Base-by-base conservation (phyloP, 2,113 vertebrate genomes). In the Aegithalos caudatus region DNA sequence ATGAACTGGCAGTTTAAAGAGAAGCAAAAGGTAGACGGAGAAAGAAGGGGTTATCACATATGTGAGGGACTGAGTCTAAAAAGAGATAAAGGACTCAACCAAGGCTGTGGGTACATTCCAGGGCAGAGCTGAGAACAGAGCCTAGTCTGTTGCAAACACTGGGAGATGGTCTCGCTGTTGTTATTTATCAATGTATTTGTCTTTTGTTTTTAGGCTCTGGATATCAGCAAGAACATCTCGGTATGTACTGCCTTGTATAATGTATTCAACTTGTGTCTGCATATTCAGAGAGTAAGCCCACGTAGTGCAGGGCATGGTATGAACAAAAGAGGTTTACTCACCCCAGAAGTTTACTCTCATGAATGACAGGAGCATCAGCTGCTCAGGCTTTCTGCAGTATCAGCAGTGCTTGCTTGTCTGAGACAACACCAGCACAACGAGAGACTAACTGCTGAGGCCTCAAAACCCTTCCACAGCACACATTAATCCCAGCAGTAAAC, bases 201-300 rank as follows among this genome's bases (percentile, higher is more conserved):
- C 24, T 86, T 81, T 90, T 72, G 37, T 42, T 94, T 94, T 54
- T 69, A 94, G 95, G 72, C 73, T 79, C 62, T 86, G 90, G 97
- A 95, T 0, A 0, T 81, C 76, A 93, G 80, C 90, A 96, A 88
- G 88, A 95, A 74, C 57, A 69, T 57, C 54, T 93, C 20, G 51
- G 97, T 96, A 97, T 4, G 96, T 96, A 94, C 54, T 70, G 50
- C 29, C 35, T 85, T 72, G 23, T 35, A 85, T 24, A 87, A 76
- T 79, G 7, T 42, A 53, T 87, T 76, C 79, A 38, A 61, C 20
- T 82, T 60, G 58, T 70, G 51, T 20, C 31, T 70, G 8, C n/a
- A 14, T 61, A 77, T 35, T 62, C 67, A 33, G 3, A 21, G 22
- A 31, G 24, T 8, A 38, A 58, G 64, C 42, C 29, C 15, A 7